A percentile compares a stretch with the other conserved stretches of the same genome.
Evolutionary conservation across 92 coral and sea anemone species (phyloP).

Genomic region (Actinernus sp.): DNA sequence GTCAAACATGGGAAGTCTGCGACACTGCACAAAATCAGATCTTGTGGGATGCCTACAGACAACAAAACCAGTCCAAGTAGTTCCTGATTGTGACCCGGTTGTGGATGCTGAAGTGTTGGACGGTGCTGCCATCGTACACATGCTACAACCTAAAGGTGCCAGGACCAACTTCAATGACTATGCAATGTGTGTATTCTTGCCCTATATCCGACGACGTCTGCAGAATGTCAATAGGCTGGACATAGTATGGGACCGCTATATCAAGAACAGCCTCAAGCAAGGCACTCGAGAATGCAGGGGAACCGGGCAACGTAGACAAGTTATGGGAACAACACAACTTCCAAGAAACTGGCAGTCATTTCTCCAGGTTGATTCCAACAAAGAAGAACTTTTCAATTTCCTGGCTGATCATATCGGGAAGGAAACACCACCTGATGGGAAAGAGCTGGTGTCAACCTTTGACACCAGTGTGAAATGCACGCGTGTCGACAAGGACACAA

Average conservation of each 20-base stretch:
- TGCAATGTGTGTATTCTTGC: too few species aligned
- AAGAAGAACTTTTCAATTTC: constrained; percentile 4
- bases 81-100: too few species aligned
- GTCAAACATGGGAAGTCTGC: constrained; percentile 10
- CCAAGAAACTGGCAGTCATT: constrained; percentile 13
- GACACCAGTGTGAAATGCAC: not conserved
- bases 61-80: too few species aligned
- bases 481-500: not conserved
- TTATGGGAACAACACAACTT: constrained; percentile 6
- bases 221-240: too few species aligned
- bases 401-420: not conserved
- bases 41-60: not conserved
- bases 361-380: constrained; percentile 3
- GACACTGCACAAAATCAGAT: not conserved
- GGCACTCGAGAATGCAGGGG: too few species aligned
- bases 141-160: too few species aligned
- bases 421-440: not conserved
- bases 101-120: too few species aligned
- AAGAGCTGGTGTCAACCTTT: not conserved
- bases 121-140: too few species aligned
- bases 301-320: constrained; percentile 2
- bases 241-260: too few species aligned
- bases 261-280: too few species aligned
- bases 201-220: too few species aligned
- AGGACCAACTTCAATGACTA: too few species aligned